A percentile compares a stretch with the other conserved stretches of the same genome.
Conservation (phyloP, 2,888 invertebrate species). For the Muscina levida region DNA sequence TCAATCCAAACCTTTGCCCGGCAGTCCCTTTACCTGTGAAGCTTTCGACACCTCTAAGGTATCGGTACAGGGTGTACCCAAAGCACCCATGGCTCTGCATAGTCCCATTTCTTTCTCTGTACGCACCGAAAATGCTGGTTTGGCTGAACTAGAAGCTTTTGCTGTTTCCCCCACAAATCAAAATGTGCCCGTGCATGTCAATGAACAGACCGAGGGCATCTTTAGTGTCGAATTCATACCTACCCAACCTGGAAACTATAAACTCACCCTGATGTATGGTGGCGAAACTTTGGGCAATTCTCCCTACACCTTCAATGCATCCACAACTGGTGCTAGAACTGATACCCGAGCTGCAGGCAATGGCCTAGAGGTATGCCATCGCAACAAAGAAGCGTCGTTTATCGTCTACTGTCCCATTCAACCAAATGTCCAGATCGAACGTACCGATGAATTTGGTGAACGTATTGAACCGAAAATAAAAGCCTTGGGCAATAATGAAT, state of each 20-base stretch:
- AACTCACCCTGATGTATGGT: constrained; percentile 86
- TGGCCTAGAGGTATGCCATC: constrained; percentile 85
- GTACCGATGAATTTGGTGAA: constrained; percentile 78
- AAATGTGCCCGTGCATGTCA: constrained; percentile 89
- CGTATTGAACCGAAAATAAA: constrained; percentile 80
- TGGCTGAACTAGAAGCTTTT: constrained; percentile 92
- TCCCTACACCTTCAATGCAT: constrained; percentile 83
- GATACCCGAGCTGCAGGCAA: constrained; percentile 84
- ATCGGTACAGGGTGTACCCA: constrained; percentile 87
- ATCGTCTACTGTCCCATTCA: constrained; percentile 82
- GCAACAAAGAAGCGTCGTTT: constrained; percentile 87
- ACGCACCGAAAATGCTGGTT: constrained; percentile 89
- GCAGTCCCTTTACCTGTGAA: constrained; percentile 96
- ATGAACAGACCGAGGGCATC: constrained; percentile 84
- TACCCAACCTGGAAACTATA: constrained; percentile 86
- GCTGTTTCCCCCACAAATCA: constrained; percentile 93
- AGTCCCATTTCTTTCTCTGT: constrained; percentile 92
- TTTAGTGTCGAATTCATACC: constrained; percentile 92
- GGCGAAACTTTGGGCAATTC: constrained; percentile 83
- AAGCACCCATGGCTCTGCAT: constrained; percentile 88
- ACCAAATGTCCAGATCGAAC: constrained; percentile 84
- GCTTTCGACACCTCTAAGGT: constrained; percentile 94
- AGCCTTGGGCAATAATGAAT: constrained; percentile 86
- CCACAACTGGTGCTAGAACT: constrained; percentile 81
- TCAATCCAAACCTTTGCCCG: constrained; percentile 92